phyloP scores from a whole-genome alignment of 2,888 invertebrate genomes.

The Protophormia terraenovae region DNA sequence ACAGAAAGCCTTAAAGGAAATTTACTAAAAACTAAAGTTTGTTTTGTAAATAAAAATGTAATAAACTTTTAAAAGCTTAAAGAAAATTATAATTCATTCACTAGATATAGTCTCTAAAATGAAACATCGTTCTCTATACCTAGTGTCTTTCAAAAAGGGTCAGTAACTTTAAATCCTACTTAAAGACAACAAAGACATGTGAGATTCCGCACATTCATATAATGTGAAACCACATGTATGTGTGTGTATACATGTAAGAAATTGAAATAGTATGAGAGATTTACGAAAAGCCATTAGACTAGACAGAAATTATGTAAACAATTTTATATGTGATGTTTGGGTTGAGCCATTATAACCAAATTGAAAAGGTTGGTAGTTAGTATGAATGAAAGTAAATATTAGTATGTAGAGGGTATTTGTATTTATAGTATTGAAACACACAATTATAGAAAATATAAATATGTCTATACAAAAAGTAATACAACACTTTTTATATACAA shows the following conservation, averaged over 20 bases:
- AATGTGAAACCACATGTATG: neutral
- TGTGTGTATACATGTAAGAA: too few species aligned
- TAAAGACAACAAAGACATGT: neutral
- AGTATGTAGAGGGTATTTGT: neutral
- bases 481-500: neutral
- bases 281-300: constrained; percentile 17
- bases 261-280: neutral
- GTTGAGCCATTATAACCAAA: neutral
- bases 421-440: neutral
- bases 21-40: neutral
- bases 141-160: neutral
- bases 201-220: neutral
- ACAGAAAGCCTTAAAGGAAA: neutral
- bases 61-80: neutral
- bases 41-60: neutral
- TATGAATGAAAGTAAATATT: too few species aligned
- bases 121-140: neutral
- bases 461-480: too few species aligned
- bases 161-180: constrained; percentile 19
- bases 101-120: neutral
- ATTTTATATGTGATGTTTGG: constrained; percentile 3
- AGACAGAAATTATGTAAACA: constrained; percentile 33
- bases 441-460: too few species aligned
- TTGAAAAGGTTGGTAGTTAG: neutral
- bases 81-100: constrained; percentile 27